Conservation (phyloP, 92 coral and sea anemone species). For the Palythoa grandis region DNA sequence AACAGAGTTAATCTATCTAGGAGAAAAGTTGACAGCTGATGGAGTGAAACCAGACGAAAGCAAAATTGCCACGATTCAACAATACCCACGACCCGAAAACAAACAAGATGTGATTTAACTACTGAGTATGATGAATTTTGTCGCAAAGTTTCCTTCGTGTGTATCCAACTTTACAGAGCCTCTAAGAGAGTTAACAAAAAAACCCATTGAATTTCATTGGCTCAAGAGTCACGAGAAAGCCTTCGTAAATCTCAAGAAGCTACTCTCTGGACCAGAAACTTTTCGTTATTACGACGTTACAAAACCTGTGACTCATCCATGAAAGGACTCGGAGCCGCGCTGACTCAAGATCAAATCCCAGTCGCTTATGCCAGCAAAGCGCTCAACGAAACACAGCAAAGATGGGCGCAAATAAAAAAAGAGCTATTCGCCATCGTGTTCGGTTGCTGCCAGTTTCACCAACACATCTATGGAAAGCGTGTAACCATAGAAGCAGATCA, state of each 20-base stretch:
- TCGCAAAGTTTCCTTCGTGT: conserved; percentile 61
- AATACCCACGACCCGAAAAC: conserved; percentile 52
- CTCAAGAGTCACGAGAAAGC: conserved; percentile 62
- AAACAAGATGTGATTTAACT: conserved; percentile 65
- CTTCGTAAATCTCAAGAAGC: conserved; percentile 48
- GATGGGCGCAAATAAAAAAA: conserved; percentile 37
- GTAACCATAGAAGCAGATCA: conserved; percentile 52
- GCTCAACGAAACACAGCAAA: too few species aligned
- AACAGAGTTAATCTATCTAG: conserved; percentile 55
- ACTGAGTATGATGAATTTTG: conserved; percentile 67
- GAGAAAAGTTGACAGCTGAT: conserved; percentile 60
- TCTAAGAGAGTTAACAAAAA: conserved; percentile 61
- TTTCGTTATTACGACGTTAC: conserved; percentile 61
- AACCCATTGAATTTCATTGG: conserved; percentile 62
- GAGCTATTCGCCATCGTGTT: conserved; percentile 56
- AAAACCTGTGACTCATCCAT: conserved; percentile 47
- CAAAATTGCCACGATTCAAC: conserved; percentile 59
- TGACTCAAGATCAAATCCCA: conserved; percentile 48
- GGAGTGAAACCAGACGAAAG: conserved; percentile 63
- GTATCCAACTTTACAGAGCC: conserved; percentile 54
- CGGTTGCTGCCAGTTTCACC: conserved; percentile 52
- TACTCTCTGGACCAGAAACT: conserved; percentile 49
- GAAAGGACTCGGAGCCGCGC: conserved; percentile 56
- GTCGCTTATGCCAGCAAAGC: too few species aligned
- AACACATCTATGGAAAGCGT: conserved; percentile 54